A percentile compares a stretch with the other conserved stretches of the same genome.
Conservation (phyloP, 2,797 vertebrate species). For the Babyrousa celebensis region DNA sequence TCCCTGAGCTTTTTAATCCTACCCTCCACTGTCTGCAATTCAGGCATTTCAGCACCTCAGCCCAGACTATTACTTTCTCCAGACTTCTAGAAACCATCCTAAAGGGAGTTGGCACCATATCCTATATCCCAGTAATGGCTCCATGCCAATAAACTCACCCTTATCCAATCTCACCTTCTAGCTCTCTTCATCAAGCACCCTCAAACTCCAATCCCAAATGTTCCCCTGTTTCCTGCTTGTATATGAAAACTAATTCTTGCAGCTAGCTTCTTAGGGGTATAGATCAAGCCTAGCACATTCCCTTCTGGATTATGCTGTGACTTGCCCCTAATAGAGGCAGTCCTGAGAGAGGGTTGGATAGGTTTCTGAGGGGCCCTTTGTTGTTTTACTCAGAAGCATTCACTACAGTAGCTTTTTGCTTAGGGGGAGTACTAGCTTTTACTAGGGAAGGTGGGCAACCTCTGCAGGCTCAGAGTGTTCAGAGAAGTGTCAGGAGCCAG, state of each 20-base stretch:
- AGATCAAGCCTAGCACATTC: not conserved
- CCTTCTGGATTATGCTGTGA: not conserved
- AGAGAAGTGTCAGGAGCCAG: not conserved
- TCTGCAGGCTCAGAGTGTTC: not conserved
- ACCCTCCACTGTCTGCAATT: not conserved
- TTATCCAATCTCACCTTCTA: not conserved
- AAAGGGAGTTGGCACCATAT: not conserved
- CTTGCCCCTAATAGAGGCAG: not conserved
- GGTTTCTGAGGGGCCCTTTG: not conserved
- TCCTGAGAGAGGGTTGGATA: not conserved
- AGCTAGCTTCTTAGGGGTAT: not conserved
- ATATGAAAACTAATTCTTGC: not conserved
- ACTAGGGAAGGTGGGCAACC: not conserved
- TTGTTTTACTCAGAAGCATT: not conserved
- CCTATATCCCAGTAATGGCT: not conserved
- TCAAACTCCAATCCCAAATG: not conserved
- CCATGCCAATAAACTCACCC: constrained; percentile 1
- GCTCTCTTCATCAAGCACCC: not conserved
- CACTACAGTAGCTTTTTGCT: not conserved
- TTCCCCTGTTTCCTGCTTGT: not conserved
- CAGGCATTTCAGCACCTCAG: constrained; percentile 33
- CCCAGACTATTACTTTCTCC: constrained; percentile 28
- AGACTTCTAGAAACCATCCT: not conserved
- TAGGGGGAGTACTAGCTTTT: not conserved
- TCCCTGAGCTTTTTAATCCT: not conserved